Evolutionary conservation across 1,140 invertebrate genomes (phyloP), one percentile per base, ranked within the genome.

Genomic region (Drosophila santomea): DNA sequence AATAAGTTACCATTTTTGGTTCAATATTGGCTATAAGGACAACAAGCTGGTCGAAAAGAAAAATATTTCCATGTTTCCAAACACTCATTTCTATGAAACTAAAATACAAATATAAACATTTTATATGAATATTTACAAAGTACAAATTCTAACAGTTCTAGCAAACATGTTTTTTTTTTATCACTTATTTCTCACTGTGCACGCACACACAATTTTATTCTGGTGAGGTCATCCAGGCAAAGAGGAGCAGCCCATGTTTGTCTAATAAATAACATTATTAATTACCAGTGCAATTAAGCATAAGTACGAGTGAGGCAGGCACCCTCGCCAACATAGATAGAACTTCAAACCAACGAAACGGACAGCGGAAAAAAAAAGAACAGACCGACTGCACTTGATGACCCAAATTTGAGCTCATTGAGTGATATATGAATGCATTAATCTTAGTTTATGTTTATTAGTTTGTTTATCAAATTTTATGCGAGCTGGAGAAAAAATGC

Each of bases 251-350:
- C 39, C 52, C 55, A 52, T 68, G 78, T 83, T 73, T 80, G 77
- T 80, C 85, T 89, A 89, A 89, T 89, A 89, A 89, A 89, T 89
- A 89, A 89, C 84, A 84, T 88, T 90, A 90, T 90, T 90, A 90
- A 90, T 90, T 90, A 86, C 86, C 82, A 88, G 54, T 90, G 86
- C 86, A 90, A 90, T 90, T 90, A 90, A 90, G 76, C 85, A 90
- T 80, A 86, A 90, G 85, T 86, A 89, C 80, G 44, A 47, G 75
- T 50, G 67, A 60, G 45, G 67, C 64, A 45, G 38, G 67, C 64
- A 45, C 61, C 59, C 63, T 79, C 54, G 45, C 41, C 41, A 50
- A 41, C 57, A 75, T 62, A 54, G 62, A 60, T 17, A 62, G 25
- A 48, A 39, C 17, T 28, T 48, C 44, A 48, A 36, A 15, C 28